Evolutionary conservation across 1,140 invertebrate species (phyloP).

Genomic region (Caenorhabditis briggsae): DNA sequence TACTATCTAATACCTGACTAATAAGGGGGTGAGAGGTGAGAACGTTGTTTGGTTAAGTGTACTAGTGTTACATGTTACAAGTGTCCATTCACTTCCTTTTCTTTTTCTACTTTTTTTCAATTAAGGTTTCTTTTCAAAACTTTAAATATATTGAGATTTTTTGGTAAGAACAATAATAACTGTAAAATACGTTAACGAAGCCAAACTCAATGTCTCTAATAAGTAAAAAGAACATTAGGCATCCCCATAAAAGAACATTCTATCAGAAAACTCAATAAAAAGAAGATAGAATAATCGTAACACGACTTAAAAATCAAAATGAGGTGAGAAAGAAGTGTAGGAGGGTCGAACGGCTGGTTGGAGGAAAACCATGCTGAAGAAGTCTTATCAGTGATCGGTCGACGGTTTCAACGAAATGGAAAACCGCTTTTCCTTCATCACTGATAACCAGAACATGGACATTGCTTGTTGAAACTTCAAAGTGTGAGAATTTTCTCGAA

Average conservation of each 20-base stretch:
- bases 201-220: no score
- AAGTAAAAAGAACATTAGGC: no score
- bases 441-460: slow-evolving; percentile 43
- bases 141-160: no score
- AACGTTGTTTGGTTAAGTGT: background rate
- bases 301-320: slow-evolving; percentile 9
- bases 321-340: slow-evolving; percentile 29
- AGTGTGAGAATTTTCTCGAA: slow-evolving; percentile 30
- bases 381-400: slow-evolving; percentile 46
- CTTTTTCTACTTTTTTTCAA: no score
- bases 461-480: slow-evolving; percentile 32
- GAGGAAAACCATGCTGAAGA: slow-evolving; percentile 1
- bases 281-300: background rate
- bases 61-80: no score
- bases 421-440: background rate
- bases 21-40: background rate
- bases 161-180: no score
- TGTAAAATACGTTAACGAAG: no score
- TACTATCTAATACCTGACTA: background rate
- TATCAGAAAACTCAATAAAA: background rate
- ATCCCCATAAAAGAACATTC: background rate
- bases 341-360: slow-evolving; percentile 35
- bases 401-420: slow-evolving; percentile 50
- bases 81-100: no score
- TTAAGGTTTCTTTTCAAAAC: no score